Evolutionary conservation across 2,888 invertebrate genomes (phyloP).

Genomic region (Schizotus pectinicornis): DNA sequence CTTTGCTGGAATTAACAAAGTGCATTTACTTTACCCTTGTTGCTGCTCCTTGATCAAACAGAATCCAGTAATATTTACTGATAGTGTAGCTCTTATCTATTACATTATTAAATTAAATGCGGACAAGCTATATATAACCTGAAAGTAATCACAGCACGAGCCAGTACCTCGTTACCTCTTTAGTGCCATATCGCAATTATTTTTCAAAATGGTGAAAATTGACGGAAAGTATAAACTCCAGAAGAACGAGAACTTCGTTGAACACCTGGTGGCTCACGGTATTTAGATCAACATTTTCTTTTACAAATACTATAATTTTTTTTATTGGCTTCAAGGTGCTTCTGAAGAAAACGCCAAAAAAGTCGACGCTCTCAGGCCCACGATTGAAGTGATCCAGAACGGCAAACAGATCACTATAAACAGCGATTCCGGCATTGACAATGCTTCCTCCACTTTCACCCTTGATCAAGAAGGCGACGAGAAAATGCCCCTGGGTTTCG

Average conservation of each 20-base stretch:
- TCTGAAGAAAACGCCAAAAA: constrained; percentile 36
- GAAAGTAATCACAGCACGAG: too few relatives aligned
- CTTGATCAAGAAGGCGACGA: constrained; percentile 38
- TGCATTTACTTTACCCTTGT: too few relatives aligned
- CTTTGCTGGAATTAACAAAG: too few relatives aligned
- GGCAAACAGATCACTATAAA: constrained; percentile 33
- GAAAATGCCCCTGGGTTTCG: constrained; percentile 26
- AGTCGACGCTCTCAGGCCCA: constrained; percentile 24
- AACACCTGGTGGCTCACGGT: constrained; percentile 37
- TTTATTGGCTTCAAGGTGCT: constrained; percentile 25
- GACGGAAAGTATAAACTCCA: constrained; percentile 36
- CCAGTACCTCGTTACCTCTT: too few relatives aligned
- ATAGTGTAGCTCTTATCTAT: too few relatives aligned
- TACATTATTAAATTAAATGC: too few relatives aligned
- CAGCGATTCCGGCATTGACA: constrained; percentile 25
- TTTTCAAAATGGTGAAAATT: constrained; percentile 33
- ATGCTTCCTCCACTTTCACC: constrained; percentile 25
- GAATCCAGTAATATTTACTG: too few relatives aligned
- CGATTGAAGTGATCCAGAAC: constrained; percentile 31
- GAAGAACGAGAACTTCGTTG: constrained; percentile 40
- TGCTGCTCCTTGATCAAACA: too few relatives aligned
- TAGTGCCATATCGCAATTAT: too few relatives aligned
- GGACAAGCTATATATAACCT: too few relatives aligned
- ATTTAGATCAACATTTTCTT: constrained; percentile 19
- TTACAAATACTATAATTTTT: constrained; percentile 2